Base-by-base conservation (phyloP, 2,113 vertebrate genomes). In the Engystomops pustulosus region DNA sequence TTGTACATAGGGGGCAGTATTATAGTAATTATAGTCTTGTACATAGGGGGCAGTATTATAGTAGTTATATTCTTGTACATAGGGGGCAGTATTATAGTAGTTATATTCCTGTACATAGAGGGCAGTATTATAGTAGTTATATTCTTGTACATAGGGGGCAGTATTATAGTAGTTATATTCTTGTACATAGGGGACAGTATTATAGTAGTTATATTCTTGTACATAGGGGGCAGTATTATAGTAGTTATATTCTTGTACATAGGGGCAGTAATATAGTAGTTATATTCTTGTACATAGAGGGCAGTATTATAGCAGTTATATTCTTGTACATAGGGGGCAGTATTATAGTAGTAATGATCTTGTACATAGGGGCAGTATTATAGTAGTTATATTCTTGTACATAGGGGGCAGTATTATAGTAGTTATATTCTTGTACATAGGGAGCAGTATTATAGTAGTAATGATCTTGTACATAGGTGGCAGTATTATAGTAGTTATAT, bases 101-200 rank as follows among this genome's bases (percentile, higher is more conserved):
- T 49, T 58, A 23, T 58, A 25, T 58, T 58, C 53, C 25, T 58
- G 53, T 58, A 58, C 23, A 58, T 58, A 58, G 53, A n/a, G 53
- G 6, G 49, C 15, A 49, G 47, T 49, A 49, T 49, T 49, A 49
- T 49, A 49, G 47, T 49, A 49, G 47, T 49, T 49, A 49, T 55
- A 55, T 55, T 55, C 53, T 23, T 55, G 58, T 60, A 60, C 9
- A 60, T 60, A 60, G 58, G 25, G n/a, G 10, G 58, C 23, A 60
- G 58, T 60, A 60, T 60, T 60, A 60, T 60, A 60, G 58, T 60
- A 60, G 58, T 60, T 60, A 60, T 60, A 60, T 60, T 60, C 58
- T 27, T 27, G 58, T 60, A 60, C 5, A 60, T 60, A 60, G 58
- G n/a, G 25, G 12, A 20, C 58, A 60, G 58, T 60, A 60, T 60